Evolutionary conservation across 2,113 vertebrate genomes (phyloP), one percentile per base, ranked within the genome.

Genomic region (Phainopepla nitens): DNA sequence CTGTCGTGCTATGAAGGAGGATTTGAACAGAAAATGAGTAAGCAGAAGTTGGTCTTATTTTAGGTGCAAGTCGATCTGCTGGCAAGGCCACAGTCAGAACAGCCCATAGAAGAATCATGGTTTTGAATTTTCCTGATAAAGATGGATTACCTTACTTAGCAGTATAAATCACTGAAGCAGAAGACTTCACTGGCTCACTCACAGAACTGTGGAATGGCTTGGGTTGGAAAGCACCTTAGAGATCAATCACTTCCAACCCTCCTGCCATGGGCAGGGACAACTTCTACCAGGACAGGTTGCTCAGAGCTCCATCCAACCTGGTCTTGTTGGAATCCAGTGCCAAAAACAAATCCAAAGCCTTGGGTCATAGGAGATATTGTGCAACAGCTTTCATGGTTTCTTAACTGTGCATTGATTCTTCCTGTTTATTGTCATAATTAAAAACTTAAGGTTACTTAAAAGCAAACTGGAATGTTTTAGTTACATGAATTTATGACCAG

Each of bases 1-100:
- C 7, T 0, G 0, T 35, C 4, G 4, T 56, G 13, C 13, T 49
- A 3, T 77, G 49, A 69, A 70, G 22, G 12, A 42, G 9, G 31
- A 56, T 36, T 77, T 62, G 54, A 49, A 42, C 29, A 82, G 62
- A 76, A 76, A 35, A 42, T 6, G 17, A 54, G 5, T 49, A 56
- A 18, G 41, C 18, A 49, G 41, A 82, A 54, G 15, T 41, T 49
- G 10, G 6, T 61, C 29, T 54, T 76, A 42, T 20, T 62, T 83
- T 49, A 41, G 21, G 31, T 76, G 3, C 31, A 23, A 90, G 35
- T 61, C 8, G 5, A 23, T 42, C 15, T 11, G 11, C 27, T 83
- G 54, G 22, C 31, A 54, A 56, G 18, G 25, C 35, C 42, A 33
- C 31, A 24, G 4, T 42, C 3, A 3, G 35, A 90, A 36, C 41